Percentiles rank a stretch among this genome's conserved stretches.
Evolutionary conservation across 2,888 invertebrate species (phyloP).

Genomic region (Aphrophora alni): DNA sequence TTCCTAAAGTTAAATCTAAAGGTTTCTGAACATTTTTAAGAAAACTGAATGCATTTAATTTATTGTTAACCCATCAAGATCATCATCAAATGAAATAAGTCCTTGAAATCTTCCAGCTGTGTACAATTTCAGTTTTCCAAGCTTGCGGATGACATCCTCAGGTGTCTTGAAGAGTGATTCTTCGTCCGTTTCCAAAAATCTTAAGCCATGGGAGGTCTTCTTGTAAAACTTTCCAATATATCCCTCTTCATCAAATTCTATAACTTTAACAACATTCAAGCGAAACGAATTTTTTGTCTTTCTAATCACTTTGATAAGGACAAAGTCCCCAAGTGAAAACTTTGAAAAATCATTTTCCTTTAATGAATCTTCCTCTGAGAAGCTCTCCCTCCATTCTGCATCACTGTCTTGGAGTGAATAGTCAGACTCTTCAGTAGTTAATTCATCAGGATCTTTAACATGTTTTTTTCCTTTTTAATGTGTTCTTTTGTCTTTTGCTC

Average conservation of each 20-base stretch:
- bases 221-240: conserved; percentile 29
- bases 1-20: conserved; percentile 7
- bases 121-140: conserved; percentile 14
- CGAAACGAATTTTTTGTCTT: background rate
- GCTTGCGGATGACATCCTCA: conserved; percentile 26
- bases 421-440: conserved; percentile 2
- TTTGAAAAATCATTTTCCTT: background rate
- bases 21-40: background rate
- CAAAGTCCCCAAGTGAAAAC: background rate
- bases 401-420: conserved; percentile 21
- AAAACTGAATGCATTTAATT: background rate
- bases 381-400: conserved; percentile 14
- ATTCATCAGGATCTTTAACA: conserved; percentile 2
- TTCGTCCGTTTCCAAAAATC: conserved; percentile 26
- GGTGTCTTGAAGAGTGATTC: conserved; percentile 20
- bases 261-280: conserved; percentile 9
- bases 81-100: conserved; percentile 19
- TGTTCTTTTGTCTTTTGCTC: background rate
- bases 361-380: background rate
- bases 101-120: conserved; percentile 17
- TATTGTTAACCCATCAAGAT: conserved; percentile 12
- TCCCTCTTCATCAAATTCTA: conserved; percentile 30
- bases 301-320: background rate
- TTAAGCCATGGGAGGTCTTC: conserved; percentile 12
- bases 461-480: background rate